Percentiles rank a stretch among this genome's conserved stretches.
phyloP scores from a whole-genome alignment of 2,113 vertebrate genomes.

The Pomatorhinus ruficollis region DNA sequence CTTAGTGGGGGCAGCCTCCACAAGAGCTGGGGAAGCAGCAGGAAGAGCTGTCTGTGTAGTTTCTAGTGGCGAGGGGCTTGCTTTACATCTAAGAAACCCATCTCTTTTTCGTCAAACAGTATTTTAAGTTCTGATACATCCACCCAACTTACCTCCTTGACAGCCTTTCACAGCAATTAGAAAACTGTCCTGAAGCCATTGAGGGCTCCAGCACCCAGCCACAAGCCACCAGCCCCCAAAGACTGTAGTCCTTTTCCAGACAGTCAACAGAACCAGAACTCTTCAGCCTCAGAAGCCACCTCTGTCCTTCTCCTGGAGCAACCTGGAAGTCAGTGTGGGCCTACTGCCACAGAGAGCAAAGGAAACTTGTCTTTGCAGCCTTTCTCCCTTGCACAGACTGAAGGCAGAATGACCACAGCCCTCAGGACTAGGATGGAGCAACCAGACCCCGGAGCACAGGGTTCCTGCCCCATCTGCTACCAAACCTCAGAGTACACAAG shows the following conservation, averaged over 20 bases:
- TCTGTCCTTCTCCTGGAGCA: not conserved
- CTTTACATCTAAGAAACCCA: not conserved
- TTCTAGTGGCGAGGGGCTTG: not conserved
- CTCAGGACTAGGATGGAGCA: not conserved
- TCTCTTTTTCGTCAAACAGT: not conserved
- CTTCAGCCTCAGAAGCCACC: not conserved
- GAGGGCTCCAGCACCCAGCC: not conserved
- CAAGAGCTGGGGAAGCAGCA: not conserved
- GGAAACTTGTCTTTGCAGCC: not conserved
- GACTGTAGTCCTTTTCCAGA: not conserved
- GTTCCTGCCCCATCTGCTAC: not conserved
- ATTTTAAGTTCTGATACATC: not conserved
- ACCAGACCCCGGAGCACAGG: not conserved
- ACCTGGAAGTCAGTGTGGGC: not conserved
- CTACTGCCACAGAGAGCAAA: not conserved
- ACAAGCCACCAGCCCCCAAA: not conserved
- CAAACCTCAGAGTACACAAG: not conserved
- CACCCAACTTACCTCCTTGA: not conserved
- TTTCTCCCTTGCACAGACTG: not conserved
- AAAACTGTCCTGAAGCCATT: not conserved
- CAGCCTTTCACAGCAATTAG: not conserved
- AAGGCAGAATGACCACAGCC: not conserved
- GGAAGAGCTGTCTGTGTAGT: not conserved
- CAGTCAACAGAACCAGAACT: accelerated
- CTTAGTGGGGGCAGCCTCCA: not conserved